These are phyloP conservation scores for Lampropteryx suffumata DNA, from an alignment of 2,888 invertebrate genomes.

Conservation along the genomic window DNA sequence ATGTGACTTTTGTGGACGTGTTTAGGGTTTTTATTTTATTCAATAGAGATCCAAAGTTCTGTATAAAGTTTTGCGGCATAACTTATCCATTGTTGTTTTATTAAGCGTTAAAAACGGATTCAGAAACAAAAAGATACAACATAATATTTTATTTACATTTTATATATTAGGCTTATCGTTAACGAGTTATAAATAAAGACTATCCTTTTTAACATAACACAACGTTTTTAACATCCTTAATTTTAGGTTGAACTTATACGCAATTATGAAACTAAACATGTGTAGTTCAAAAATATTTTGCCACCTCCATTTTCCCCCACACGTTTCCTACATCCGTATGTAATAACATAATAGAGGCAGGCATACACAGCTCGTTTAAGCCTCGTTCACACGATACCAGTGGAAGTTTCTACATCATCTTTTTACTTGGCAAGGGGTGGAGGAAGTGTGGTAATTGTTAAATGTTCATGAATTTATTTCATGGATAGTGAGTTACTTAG, in stretches of 20 bases:
- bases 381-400: conserved; percentile 57
- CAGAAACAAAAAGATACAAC: too few species aligned
- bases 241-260: too few species aligned
- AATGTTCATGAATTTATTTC: conserved; percentile 19
- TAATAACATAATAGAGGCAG: conserved; percentile 35
- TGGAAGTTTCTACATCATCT: conserved; percentile 38
- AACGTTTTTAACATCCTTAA: too few species aligned
- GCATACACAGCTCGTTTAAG: conserved; percentile 48
- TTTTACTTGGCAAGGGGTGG: conserved; percentile 21
- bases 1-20: neutral
- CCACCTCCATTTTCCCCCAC: conserved; percentile 10
- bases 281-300: too few species aligned
- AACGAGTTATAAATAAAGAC: too few species aligned
- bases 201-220: too few species aligned
- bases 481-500: conserved; percentile 30
- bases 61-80: neutral
- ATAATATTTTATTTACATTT: too few species aligned
- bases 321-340: conserved; percentile 22
- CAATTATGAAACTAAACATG: too few species aligned
- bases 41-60: too few species aligned
- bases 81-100: conserved; percentile 1
- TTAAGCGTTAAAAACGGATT: neutral
- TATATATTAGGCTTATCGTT: neutral
- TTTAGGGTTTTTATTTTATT: neutral
- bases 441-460: conserved; percentile 20